Base-by-base conservation (phyloP, 2,888 invertebrate genomes). In the Alloscopus bannaensis region DNA sequence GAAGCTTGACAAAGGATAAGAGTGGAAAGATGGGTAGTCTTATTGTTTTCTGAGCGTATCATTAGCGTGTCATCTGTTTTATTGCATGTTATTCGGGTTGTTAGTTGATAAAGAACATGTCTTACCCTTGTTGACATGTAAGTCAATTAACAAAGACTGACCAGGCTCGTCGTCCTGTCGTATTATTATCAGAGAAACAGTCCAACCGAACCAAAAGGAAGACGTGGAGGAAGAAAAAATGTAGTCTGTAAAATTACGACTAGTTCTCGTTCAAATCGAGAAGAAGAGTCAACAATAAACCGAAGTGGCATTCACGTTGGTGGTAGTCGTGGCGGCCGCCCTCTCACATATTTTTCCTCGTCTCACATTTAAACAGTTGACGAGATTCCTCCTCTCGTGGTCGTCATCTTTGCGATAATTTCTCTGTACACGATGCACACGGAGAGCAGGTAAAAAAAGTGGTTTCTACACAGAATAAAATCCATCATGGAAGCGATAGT, bases 41-140 rank as follows among this genome's bases (percentile, higher is more conserved):
- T 71, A 83, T 81, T 80, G 83, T 81, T 81, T 82, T 70, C n/a
- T 72, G 59, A 81, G 78, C 70, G 84, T 84, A 84, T 84, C 84
- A 84, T 84, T 84, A 83, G 81, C 81, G 80, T 84, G 83, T 83
- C 84, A 83, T 82, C 83, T 82, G 79, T 77, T 81, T 83, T 80
- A 83, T 83, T 80, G 81, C 83, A 81, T 83, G 81, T 82, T 82
- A 65, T 79, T 81, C 64, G 66, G 68, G 69, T 80, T 81, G 83
- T 80, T 83, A 80, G 66, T 76, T 80, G 80, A 80, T 83, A 83
- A 70, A 78, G 78, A 82, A 76, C 81, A 83, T 82, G 77, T 81
- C 81, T 68, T 68, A 80, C 42, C 79, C 81, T 78, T 80, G 72
- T 80, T 83, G 83, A 83, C 84, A 84, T 82, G 78, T 80, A 82